A percentile compares a stretch with the other conserved stretches of the same genome.
Evolutionary conservation across 2,113 vertebrate species (phyloP).

Genomic region (Riparia riparia): DNA sequence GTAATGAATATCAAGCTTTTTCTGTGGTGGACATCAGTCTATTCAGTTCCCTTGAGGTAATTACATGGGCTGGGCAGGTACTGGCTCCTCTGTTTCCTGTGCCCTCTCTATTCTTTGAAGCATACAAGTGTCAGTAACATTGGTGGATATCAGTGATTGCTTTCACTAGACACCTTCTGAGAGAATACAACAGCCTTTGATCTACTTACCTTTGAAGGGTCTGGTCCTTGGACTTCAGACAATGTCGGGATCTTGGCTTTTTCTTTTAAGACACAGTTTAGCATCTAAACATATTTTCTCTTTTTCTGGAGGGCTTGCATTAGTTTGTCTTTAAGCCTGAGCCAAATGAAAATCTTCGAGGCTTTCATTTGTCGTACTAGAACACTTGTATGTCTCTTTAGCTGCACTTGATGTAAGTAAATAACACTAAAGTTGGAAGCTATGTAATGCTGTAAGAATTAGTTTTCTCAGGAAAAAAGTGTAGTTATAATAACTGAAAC

Average conservation of each 20-base stretch:
- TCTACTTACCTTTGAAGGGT: slow-evolving; percentile 43
- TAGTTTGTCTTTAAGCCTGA: background rate
- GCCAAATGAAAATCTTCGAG: background rate
- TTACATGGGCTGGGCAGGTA: background rate
- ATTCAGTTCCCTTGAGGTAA: background rate
- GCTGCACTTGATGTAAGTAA: background rate
- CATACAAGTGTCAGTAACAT: background rate
- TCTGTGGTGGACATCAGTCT: background rate
- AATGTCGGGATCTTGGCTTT: slow-evolving; percentile 13
- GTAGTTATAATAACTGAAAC: background rate
- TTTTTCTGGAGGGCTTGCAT: background rate
- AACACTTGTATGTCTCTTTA: background rate
- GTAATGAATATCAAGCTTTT: background rate
- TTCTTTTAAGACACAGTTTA: slow-evolving; percentile 33
- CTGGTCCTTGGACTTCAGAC: slow-evolving; percentile 14
- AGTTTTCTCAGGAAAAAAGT: background rate
- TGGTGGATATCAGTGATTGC: slow-evolving; percentile 25
- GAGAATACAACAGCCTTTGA: slow-evolving; percentile 45
- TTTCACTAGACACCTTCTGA: background rate
- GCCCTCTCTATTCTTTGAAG: slow-evolving; percentile 25
- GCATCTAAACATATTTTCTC: background rate
- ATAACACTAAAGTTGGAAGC: background rate
- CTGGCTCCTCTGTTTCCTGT: background rate
- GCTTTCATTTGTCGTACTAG: background rate
- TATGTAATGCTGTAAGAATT: background rate